Percentiles rank a stretch among this genome's conserved stretches.
These are phyloP conservation scores for Microctonus hyperodae DNA, from an alignment of 2,888 invertebrate genomes.

Conservation along the genomic window DNA sequence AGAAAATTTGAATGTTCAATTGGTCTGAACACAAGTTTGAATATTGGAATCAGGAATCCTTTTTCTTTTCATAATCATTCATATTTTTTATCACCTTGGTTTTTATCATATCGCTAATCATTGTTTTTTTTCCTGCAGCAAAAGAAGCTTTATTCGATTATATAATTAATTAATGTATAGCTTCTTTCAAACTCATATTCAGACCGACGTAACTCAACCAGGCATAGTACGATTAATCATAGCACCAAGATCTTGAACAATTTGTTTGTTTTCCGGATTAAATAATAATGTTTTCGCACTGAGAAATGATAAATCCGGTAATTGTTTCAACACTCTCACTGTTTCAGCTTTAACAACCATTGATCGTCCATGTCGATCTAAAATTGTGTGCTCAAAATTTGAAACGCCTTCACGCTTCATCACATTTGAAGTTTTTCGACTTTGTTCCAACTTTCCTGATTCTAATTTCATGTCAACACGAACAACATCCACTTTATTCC, in stretches of 20 bases:
- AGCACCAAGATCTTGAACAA: conserved; percentile 58
- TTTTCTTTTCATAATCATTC: conserved; percentile 18
- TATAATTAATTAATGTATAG: conserved; percentile 34
- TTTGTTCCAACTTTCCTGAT: conserved; percentile 27
- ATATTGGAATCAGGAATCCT: conserved; percentile 46
- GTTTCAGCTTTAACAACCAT: conserved; percentile 57
- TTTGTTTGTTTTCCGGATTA: conserved; percentile 59
- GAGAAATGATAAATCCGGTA: conserved; percentile 59
- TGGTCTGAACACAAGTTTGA: conserved; percentile 59
- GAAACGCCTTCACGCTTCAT: conserved; percentile 39
- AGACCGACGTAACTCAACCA: conserved; percentile 63
- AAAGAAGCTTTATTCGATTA: not conserved
- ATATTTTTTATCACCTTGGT: conserved; percentile 3
- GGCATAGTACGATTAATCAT: conserved; percentile 62
- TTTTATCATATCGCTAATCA: not conserved
- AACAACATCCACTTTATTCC: conserved; percentile 33
- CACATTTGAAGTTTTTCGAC: conserved; percentile 29
- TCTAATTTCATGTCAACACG: conserved; percentile 38
- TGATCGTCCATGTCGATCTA: conserved; percentile 55
- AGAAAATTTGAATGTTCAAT: conserved; percentile 34
- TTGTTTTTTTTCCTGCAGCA: not conserved
- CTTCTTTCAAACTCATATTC: conserved; percentile 54
- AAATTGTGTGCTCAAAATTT: conserved; percentile 49
- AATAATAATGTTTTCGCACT: conserved; percentile 59
- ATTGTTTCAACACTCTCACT: conserved; percentile 55